phyloP scores from a whole-genome alignment of 2,888 invertebrate genomes.

The Megastigmus dorsalis region DNA sequence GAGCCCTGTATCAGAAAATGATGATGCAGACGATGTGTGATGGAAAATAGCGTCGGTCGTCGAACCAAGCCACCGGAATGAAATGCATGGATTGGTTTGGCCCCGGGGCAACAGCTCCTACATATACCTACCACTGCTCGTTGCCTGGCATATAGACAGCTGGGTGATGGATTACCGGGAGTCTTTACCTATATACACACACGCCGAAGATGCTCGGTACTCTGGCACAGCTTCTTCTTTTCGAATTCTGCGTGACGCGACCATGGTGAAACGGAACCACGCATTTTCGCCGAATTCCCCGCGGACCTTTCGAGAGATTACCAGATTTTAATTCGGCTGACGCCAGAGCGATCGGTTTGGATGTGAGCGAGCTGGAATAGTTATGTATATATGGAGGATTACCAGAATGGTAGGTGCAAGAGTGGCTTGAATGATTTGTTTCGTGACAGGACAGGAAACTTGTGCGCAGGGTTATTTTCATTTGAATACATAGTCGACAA shows the following conservation, averaged over 20 bases:
- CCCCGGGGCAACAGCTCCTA: conserved; percentile 65
- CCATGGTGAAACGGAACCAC: no score
- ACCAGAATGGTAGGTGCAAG: no score
- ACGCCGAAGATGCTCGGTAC: not conserved
- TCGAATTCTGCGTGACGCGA: not conserved
- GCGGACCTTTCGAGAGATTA: no score
- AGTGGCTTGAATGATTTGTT: no score
- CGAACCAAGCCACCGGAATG: conserved; percentile 71
- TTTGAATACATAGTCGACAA: no score
- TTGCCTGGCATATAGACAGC: conserved; percentile 70
- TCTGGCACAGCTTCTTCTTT: not conserved
- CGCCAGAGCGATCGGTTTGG: no score
- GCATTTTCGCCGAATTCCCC: not conserved
- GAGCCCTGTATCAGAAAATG: conserved; percentile 66
- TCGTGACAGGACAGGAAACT: no score
- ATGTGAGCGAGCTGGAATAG: no score
- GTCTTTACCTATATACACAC: not conserved
- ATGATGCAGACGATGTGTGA: conserved; percentile 67
- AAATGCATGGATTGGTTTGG: conserved; percentile 74
- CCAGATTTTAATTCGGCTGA: no score
- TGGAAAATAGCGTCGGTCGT: conserved; percentile 69
- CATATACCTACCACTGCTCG: conserved; percentile 51
- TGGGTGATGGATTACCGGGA: conserved; percentile 70
- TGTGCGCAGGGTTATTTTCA: no score
- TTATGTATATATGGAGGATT: no score